phyloP scores from a whole-genome alignment of 2,797 vertebrate genomes.

The Enteromius thamalakanensis region DNA sequence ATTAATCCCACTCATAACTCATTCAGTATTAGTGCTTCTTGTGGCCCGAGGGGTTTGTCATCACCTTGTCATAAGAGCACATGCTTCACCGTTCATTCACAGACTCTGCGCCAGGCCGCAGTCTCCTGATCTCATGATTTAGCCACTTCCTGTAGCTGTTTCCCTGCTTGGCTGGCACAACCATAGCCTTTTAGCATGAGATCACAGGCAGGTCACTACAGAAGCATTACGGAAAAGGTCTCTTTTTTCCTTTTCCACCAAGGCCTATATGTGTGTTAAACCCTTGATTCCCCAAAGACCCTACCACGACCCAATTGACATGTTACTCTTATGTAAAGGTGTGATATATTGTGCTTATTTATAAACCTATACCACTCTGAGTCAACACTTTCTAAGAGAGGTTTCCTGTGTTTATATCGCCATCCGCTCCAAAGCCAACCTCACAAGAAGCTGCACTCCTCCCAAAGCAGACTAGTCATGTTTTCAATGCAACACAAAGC shows the following conservation, averaged over 20 bases:
- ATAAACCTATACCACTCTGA: constrained; percentile 58
- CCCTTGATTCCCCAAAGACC: constrained; percentile 68
- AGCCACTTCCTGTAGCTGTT: constrained; percentile 56
- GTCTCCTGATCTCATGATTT: constrained; percentile 55
- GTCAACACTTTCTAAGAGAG: constrained; percentile 37
- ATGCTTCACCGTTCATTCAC: constrained; percentile 27
- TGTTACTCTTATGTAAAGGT: constrained; percentile 61
- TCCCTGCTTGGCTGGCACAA: constrained; percentile 43
- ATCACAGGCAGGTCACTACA: constrained; percentile 49
- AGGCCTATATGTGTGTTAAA: constrained; percentile 65
- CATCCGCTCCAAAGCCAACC: constrained; percentile 20
- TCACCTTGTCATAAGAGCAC: constrained; percentile 62
- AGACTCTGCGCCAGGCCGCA: constrained; percentile 27
- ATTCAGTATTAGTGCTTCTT: constrained; percentile 36
- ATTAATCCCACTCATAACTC: constrained; percentile 52
- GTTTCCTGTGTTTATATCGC: constrained; percentile 32
- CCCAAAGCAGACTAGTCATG: background rate
- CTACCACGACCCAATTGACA: constrained; percentile 71
- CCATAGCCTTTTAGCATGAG: constrained; percentile 39
- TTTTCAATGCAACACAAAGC: constrained; percentile 9
- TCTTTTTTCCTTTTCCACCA: background rate
- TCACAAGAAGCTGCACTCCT: constrained; percentile 41
- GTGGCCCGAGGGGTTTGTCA: constrained; percentile 56
- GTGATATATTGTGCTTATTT: constrained; percentile 62
- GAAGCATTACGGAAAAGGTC: constrained; percentile 11